Base-by-base conservation (phyloP, 2,797 vertebrate genomes). In the Dryobates pubescens region DNA sequence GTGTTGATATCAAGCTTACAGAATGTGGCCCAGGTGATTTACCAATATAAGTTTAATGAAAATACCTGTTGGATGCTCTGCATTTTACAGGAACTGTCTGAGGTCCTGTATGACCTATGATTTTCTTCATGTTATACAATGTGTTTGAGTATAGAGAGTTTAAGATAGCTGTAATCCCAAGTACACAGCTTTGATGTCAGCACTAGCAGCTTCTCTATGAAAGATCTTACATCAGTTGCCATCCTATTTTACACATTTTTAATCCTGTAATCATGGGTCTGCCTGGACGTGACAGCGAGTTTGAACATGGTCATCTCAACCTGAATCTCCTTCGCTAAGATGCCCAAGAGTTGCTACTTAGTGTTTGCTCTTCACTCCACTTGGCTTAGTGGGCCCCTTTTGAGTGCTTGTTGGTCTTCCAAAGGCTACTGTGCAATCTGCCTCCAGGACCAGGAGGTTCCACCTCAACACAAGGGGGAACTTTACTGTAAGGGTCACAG, bases 61-160 rank as follows among this genome's bases (percentile, higher is more conserved):
- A 68, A 57, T 36, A 17, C 19, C 24, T 43, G 41, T 43, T 43
- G 41, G 41, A 16, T 43, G 53, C 19, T 72, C 63, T 82, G 26
- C 26, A 53, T 83, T 91, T 95, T 81, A 63, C 41, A 78, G 49
- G 62, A 89, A 85, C 17, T 61, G 10, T n/a, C 47, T 87, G 67
- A 88, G 22, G 24, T 74, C 61, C 56, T 64, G 64, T 5, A 24
- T 0, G 14, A 36, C 65, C 62, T 61, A 30, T 38, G 27, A 36
- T 54, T 86, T 90, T 74, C 63, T 61, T 86, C 57, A 71, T 59
- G 41, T 18, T 16, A 54, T 43, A 63, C 34, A 38, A 70, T 64
- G 17, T n/a, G 17, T 32, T 62, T 75, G 47, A 64, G 51, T 70
- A 73, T 19, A 23, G 76, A 81, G 16, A 86, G 34, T 3, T 90